Base-by-base conservation (phyloP, 2,888 invertebrate species). In the Iselma pallidipennis region DNA sequence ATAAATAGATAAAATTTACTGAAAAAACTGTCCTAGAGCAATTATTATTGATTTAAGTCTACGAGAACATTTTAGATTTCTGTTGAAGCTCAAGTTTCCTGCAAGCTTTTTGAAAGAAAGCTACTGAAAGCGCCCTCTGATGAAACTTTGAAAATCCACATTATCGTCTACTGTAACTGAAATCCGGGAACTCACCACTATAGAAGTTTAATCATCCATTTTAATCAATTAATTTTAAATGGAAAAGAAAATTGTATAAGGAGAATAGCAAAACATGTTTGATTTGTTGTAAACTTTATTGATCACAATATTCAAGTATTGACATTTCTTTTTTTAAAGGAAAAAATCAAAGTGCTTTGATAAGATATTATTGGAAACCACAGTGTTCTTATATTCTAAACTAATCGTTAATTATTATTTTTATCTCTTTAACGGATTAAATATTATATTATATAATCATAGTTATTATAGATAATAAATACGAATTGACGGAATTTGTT, bases 401-500 rank as follows among this genome's bases (percentile, higher is more conserved):
- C 2, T 55, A 45, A 14, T 16, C 37, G 16, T 37, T n/a, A 49
- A 62, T 53, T 58, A 2, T 29, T 16, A 29, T 58, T 42, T 49
- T 54, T 33, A 16, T 37, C 2, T 37, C 7, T 37, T 16, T 7
- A 37, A 16, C 37, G 19, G 61, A 49, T 50, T 52, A 51, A 62
- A 51, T 55, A 58, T 51, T n/a, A n/a, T n/a, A n/a, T n/a, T n/a
- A n/a, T n/a, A n/a, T n/a, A n/a, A n/a, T n/a, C n/a, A 58, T 45
- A 55, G 56, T 56, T 49, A n/a, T n/a, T n/a, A n/a, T n/a, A 59
- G 49, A 70, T 61, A 65, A 64, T 66, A 66, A 71, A 68, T 71
- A 72, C 66, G 71, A 74, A 73, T 74, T 73, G 74, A 75, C 74
- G 74, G 75, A 75, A 69, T 74, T 69, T 68, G 71, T 69, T 67